A percentile compares a stretch with the other conserved stretches of the same genome.
Conservation (phyloP, 2,113 vertebrate genomes). For the Capreolus pygargus region DNA sequence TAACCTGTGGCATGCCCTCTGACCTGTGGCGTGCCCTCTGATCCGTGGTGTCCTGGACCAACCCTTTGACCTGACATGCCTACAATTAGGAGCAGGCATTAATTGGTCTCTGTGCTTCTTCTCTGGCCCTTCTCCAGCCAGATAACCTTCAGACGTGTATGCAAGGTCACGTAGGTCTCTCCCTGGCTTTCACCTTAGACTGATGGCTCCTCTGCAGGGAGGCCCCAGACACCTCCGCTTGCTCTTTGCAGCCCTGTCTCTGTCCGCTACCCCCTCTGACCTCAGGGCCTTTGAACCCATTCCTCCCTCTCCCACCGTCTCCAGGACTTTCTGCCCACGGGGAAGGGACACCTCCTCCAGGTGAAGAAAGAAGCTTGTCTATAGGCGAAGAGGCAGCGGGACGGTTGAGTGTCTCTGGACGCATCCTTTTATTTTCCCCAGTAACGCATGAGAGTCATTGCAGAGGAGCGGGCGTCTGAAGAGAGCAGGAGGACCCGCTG, state of each 20-base stretch:
- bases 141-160: too few species aligned
- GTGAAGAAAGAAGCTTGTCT: background rate
- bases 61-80: background rate
- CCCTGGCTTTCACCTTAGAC: fast-evolving
- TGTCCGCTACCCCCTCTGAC: fast-evolving
- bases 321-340: background rate
- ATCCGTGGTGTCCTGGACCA: background rate
- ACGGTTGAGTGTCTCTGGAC: too few species aligned
- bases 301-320: background rate
- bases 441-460: fast-evolving
- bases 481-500: fast-evolving
- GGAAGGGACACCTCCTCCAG: background rate
- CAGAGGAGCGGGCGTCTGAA: fast-evolving
- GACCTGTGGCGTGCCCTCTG: background rate
- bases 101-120: background rate
- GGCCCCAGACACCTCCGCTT: background rate
- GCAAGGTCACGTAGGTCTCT: background rate
- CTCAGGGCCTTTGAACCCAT: background rate
- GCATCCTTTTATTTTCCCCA: background rate
- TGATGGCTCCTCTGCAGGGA: background rate
- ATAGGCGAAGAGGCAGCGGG: background rate
- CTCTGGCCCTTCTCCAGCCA: too few species aligned
- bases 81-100: fast-evolving
- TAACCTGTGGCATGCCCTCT: fast-evolving
- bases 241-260: background rate